phyloP scores from a whole-genome alignment of 2,797 vertebrate species.

The Tapirus indicus region DNA sequence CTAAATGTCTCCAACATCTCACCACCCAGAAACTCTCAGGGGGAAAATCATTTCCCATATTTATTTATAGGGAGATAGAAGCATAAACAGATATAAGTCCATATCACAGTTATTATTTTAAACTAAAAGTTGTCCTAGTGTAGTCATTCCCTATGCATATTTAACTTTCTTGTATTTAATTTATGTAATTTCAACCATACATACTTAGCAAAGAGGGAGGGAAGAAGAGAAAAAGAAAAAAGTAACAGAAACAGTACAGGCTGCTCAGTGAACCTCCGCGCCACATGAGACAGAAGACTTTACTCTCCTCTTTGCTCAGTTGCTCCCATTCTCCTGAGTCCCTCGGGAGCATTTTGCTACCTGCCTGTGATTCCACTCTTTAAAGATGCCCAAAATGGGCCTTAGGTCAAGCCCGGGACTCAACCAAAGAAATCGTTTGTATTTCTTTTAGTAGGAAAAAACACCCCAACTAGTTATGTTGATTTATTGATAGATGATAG shows the following conservation, averaged over 20 bases:
- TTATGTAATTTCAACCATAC: not conserved
- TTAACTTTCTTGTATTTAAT: not conserved
- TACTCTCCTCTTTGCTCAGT: not conserved
- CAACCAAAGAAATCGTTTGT: rapidly evolving
- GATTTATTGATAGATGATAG: not conserved
- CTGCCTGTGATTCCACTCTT: too few species aligned
- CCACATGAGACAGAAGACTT: not conserved
- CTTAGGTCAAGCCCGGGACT: not conserved
- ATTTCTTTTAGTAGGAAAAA: not conserved
- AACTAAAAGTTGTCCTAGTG: not conserved
- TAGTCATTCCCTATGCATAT: too few species aligned
- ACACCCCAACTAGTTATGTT: not conserved
- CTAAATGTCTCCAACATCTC: not conserved
- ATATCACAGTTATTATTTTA: not conserved
- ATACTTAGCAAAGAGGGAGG: not conserved
- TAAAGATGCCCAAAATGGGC: not conserved
- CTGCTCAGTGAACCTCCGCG: not conserved
- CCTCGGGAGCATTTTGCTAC: not conserved
- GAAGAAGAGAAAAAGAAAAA: not conserved
- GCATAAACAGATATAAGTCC: not conserved
- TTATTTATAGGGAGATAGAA: not conserved
- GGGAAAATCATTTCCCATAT: not conserved
- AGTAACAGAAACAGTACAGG: not conserved
- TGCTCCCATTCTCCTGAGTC: not conserved
- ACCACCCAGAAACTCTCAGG: not conserved